Evolutionary conservation across 2,113 vertebrate genomes (phyloP).

Genomic region (Empidonax alnorum): DNA sequence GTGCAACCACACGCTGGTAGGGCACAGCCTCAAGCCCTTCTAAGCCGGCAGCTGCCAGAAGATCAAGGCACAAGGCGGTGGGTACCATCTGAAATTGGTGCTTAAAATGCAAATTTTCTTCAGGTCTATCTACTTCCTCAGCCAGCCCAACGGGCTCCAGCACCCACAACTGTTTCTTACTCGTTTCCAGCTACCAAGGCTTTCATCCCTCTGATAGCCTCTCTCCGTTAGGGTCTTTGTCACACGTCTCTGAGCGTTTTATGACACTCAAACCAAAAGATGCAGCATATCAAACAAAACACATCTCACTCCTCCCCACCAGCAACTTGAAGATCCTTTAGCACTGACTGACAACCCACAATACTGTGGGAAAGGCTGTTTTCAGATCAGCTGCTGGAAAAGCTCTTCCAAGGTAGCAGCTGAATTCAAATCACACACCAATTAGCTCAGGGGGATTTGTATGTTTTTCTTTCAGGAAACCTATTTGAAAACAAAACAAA

Average conservation of each 20-base stretch:
- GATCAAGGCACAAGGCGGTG: background rate
- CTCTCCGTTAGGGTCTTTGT: background rate
- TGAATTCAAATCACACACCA: conserved; percentile 63
- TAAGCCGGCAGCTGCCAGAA: background rate
- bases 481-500: conserved; percentile 52
- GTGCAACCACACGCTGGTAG: background rate
- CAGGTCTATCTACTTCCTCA: background rate
- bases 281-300: background rate
- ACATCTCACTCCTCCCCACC: background rate
- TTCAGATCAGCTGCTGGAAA: conserved; percentile 43
- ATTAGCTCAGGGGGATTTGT: conserved; percentile 59
- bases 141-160: background rate
- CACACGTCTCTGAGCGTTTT: background rate
- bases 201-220: background rate
- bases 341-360: background rate
- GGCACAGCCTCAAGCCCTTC: background rate
- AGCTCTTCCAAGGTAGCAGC: conserved; percentile 44
- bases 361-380: conserved; percentile 15
- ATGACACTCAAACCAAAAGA: background rate
- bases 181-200: background rate
- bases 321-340: background rate
- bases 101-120: background rate
- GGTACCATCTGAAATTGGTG: background rate
- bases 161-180: background rate
- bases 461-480: conserved; percentile 56